Evolutionary conservation across 2,113 vertebrate species (phyloP).

Genomic region (Laterallus jamaicensis): DNA sequence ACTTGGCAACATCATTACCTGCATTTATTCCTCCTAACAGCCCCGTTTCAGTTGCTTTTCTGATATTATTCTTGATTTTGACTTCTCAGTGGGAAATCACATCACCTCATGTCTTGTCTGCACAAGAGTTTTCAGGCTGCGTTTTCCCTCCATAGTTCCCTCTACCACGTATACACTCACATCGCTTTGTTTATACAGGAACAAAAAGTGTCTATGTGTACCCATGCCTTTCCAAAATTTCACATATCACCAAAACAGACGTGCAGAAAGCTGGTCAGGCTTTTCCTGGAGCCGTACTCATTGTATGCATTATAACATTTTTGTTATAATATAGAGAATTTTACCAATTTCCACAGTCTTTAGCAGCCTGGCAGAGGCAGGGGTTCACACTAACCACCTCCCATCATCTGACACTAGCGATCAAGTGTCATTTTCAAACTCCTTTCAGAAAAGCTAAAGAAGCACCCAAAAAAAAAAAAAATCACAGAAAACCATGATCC

Average conservation of each 20-base stretch:
- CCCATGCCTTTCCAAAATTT: background rate
- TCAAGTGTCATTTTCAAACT: slow-evolving; percentile 17
- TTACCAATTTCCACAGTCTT: background rate
- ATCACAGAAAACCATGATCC: slow-evolving; percentile 3
- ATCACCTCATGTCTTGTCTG: background rate
- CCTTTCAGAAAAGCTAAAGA: background rate
- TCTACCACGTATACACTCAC: background rate
- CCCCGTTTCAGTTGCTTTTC: background rate
- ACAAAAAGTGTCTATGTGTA: slow-evolving; percentile 22
- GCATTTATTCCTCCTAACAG: background rate
- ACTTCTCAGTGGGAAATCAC: slow-evolving; percentile 3
- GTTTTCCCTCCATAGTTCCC: background rate
- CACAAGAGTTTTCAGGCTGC: background rate
- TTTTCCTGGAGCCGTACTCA: background rate
- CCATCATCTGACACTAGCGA: background rate
- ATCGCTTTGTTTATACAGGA: slow-evolving; percentile 14
- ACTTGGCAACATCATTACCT: background rate
- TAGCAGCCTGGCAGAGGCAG: background rate
- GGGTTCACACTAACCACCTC: background rate
- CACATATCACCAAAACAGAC: slow-evolving; percentile 9
- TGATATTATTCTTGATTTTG: background rate
- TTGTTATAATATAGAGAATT: background rate
- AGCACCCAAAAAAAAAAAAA: background rate
- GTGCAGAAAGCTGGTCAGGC: background rate
- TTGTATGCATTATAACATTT: background rate